Base-by-base conservation (phyloP, 2,797 vertebrate species). In the Triplophysa yarkandensis region DNA sequence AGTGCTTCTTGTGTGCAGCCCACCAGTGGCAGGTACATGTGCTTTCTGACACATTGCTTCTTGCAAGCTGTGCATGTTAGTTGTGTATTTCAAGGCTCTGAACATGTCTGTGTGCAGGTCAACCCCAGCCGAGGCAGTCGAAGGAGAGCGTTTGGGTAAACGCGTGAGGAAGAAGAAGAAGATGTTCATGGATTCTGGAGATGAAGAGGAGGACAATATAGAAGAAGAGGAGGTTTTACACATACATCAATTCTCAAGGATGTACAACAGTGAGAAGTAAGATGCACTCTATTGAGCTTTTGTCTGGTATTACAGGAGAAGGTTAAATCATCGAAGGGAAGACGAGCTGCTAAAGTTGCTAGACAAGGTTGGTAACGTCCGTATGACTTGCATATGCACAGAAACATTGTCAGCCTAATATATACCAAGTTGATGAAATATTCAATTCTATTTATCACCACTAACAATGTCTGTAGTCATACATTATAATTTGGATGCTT, bases 111-210 rank as follows among this genome's bases (percentile, higher is more conserved):
- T 63, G 25, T 71, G 30, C 76, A 93, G 92, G 71, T 92, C 91
- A 14, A 89, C 90, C 81, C 87, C 92, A 27, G 89, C 79, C 30
- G 92, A 87, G 23, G 86, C 80, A 65, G 68, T 79, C 11, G 94
- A 95, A 80, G 87, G 91, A 23, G 93, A 93, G 81, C 89, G 91
- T 69, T 88, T 94, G 25, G 94, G 92, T 4, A 94, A 95, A 83
- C 92, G 94, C 52, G 90, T 95, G 55, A 88, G 94, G 55, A 95
- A 91, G 87, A 97, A 95, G 89, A 94, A 95, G 43, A 96, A 93
- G 81, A 91, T 96, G 83, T 93, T 93, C 63, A 92, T 95, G 93
- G 95, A 96, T 79, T 95, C 94, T 23, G 95, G 92, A 43, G 94
- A 96, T 23, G 95, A 96, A n/a, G 95, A 96, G 61, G 93, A 93